Base-by-base conservation (phyloP, 2,797 vertebrate genomes). In the Acanthurus tractus region DNA sequence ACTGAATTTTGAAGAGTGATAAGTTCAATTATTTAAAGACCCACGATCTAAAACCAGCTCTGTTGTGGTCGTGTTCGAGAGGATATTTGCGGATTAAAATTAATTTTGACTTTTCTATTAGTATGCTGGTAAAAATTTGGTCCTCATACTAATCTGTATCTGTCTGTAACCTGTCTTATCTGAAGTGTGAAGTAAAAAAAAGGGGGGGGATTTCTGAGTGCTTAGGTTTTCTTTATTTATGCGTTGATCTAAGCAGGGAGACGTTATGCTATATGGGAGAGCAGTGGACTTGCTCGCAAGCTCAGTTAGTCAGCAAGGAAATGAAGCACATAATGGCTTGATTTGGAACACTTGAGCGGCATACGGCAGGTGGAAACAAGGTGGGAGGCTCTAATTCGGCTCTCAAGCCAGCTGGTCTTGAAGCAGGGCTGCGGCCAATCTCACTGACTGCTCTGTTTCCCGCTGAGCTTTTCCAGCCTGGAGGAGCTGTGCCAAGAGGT, bases 301-400 rank as follows among this genome's bases (percentile, higher is more conserved):
- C 81, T 63, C 82, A 91, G 80, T 91, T 79, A 73, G 87, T 79
- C 66, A 74, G 84, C 63, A 79, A 87, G 90, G 83, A 92, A 92
- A 93, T 89, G 74, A 92, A 89, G 83, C 92, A 90, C 84, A 91
- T 90, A 90, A 90, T 82, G 78, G 75, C 70, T 83, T 86, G 90
- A 89, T 91, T 88, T 93, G 89, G 87, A 92, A 80, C 80, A 84
- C 85, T 88, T 84, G 83, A 89, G 81, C 85, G 70, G 81, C 92
- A 82, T 88, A 83, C 65, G 59, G 79, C 88, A 85, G 84, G 84
- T 86, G 85, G 82, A 85, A 78, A 86, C 83, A 75, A 85, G 88
- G 52, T 74, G 82, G 90, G 86, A 70, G 88, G 88, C 80, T 87
- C 87, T 87, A 81, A 91, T 91, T 92, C 85, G 76, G 83, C 86